Evolutionary conservation across 1,140 invertebrate genomes (phyloP), one percentile per base, ranked within the genome.

Genomic region (Drosophila leontia): DNA sequence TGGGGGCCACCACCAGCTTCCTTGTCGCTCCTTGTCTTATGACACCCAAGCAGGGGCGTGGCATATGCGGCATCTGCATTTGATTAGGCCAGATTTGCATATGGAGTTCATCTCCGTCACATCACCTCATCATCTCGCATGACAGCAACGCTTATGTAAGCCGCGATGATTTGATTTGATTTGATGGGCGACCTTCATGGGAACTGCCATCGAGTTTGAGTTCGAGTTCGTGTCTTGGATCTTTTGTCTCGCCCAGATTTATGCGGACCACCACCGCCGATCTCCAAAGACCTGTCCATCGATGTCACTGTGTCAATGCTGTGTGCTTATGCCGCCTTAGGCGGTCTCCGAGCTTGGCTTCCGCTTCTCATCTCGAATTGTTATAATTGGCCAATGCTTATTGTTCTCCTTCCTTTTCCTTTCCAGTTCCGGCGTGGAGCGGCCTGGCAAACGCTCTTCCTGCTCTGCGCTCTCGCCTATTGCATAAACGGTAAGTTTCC

Each of bases 371-470:
- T 34, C 53, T 41, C 26, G n/a, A 39, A 69, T 7, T 29, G 34
- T 26, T 37, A 59, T 59, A 61, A 61, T 70, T 57, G 34, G 11
- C 23, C 13, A 48, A 51, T 15, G 13, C 19, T 41, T 50, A 35
- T 47, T 55, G 65, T 42, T 70, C 62, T 68, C 11, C 12, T 48
- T 76, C 41, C 44, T 26, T 4, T 48, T 56, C 7, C 11, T 11
- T 82, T 84, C 42, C 78, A 92, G 91, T 85, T 92, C 71, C 83
- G 91, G 75, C 83, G 74, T 77, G 91, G 90, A 92, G 90, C 87
- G 78, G 86, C 80, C 78, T 92, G 86, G 91, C 90, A 85, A 87
- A 63, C 80, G 57, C 84, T 92, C 78, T 86, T 92, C 51, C 76
- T 92, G 50, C 75, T 92, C 58, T 91, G 81, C 75, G 82, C 81